phyloP scores from a whole-genome alignment of 64 coral and sea anemone genomes.

The Stylophora pistillata region DNA sequence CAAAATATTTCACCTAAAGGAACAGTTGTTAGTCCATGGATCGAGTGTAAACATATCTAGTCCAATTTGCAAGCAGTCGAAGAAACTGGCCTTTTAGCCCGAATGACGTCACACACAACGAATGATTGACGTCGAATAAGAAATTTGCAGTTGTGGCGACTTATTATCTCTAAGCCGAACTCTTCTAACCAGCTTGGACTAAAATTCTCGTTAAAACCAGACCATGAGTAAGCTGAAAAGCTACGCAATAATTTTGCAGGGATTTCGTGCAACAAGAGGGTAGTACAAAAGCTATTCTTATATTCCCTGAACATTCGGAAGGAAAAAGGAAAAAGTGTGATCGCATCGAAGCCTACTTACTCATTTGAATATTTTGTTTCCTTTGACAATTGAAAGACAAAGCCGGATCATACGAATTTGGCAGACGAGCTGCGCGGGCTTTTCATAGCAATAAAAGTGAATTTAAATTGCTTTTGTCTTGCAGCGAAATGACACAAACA shows the following conservation, averaged over 20 bases:
- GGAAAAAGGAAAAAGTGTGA: neutral
- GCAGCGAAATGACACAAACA: neutral
- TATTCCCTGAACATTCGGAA: neutral
- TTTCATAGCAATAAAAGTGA: slow-evolving; percentile 16
- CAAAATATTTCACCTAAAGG: slow-evolving; percentile 1
- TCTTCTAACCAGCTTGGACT: neutral
- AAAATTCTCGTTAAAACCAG: neutral
- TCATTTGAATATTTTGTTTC: slow-evolving; percentile 26
- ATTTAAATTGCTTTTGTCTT: slow-evolving; percentile 8
- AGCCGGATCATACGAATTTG: neutral
- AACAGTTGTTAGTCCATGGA: slow-evolving; percentile 14
- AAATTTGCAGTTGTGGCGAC: neutral
- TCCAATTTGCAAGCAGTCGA: slow-evolving; percentile 11
- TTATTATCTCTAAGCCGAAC: neutral
- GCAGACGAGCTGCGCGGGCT: neutral
- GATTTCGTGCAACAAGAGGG: neutral
- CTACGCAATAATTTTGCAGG: neutral
- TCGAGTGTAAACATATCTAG: slow-evolving; percentile 32
- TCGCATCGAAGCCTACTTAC: neutral
- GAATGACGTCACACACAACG: slow-evolving; percentile 17
- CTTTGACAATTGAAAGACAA: slow-evolving; percentile 6
- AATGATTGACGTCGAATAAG: slow-evolving; percentile 33
- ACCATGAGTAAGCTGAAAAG: neutral
- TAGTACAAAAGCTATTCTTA: neutral
- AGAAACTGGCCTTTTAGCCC: slow-evolving; percentile 15